These are phyloP conservation scores for Characodon lateralis DNA, from an alignment of 2,797 vertebrate species.

Conservation along the genomic window DNA sequence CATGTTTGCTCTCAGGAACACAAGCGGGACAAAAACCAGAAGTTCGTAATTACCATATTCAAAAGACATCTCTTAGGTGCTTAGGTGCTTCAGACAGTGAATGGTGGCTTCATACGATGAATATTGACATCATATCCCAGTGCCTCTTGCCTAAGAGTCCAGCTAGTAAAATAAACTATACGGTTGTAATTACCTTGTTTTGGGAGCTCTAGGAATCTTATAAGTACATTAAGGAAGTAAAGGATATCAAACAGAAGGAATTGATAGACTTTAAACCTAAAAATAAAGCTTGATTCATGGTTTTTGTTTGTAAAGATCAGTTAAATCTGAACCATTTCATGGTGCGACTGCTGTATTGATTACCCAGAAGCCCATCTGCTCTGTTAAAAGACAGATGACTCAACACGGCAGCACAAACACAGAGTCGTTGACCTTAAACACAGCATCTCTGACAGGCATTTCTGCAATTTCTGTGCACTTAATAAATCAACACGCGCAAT, in stretches of 20 bases:
- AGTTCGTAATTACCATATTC: background rate
- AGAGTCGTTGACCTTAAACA: constrained; percentile 17
- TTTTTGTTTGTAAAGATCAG: constrained; percentile 1
- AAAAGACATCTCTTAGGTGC: background rate
- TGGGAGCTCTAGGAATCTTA: background rate
- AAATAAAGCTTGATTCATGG: background rate
- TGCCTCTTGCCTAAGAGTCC: too few species aligned
- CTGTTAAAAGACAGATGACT: constrained; percentile 10
- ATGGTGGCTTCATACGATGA: too few species aligned
- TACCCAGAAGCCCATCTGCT: constrained; percentile 11
- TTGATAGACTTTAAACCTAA: background rate
- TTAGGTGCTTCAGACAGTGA: too few species aligned
- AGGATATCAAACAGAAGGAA: background rate
- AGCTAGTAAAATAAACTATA: too few species aligned
- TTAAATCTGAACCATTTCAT: constrained; percentile 11
- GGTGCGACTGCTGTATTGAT: constrained; percentile 11
- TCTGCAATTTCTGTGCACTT: constrained; percentile 11
- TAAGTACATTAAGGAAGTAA: background rate
- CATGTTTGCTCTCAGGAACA: too few species aligned
- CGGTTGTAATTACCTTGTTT: background rate
- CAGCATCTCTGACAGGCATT: constrained; percentile 8
- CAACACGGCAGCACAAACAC: constrained; percentile 11
- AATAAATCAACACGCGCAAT: background rate
- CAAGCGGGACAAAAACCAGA: background rate
- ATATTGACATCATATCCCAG: too few species aligned